Evolutionary conservation across 1,140 invertebrate species (phyloP).

Genomic region (Mycetomoellerius zeteki): DNA sequence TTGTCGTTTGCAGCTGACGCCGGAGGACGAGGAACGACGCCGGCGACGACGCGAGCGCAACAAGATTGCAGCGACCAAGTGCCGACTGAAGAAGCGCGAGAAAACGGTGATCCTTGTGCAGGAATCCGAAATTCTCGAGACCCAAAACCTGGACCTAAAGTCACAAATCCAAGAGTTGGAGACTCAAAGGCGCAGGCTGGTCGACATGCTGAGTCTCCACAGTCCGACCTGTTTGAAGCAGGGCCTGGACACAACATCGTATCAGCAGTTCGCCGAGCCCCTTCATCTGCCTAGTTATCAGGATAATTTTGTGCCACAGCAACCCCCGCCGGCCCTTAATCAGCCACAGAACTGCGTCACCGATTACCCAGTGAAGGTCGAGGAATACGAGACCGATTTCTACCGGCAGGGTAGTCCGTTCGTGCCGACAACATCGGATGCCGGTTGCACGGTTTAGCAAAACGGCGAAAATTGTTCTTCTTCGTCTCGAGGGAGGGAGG

Average conservation of each 20-base stretch:
- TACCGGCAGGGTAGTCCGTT: constrained; percentile 84
- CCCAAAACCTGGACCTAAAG: constrained; percentile 95
- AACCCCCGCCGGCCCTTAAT: constrained; percentile 78
- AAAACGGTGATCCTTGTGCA: constrained; percentile 94
- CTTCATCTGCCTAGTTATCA: constrained; percentile 83
- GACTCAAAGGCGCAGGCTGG: constrained; percentile 90
- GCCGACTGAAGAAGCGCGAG: constrained; percentile 97
- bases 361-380: constrained; percentile 85
- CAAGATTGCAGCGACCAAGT: constrained; percentile 98
- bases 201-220: constrained; percentile 92
- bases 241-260: constrained; percentile 82
- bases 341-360: constrained; percentile 82
- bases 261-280: constrained; percentile 82
- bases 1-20: constrained; percentile 90
- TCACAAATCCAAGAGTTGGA: constrained; percentile 93
- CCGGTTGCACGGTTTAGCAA: constrained; percentile 84
- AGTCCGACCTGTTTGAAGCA: constrained; percentile 90
- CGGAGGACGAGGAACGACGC: constrained; percentile 96
- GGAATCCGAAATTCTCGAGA: constrained; percentile 94
- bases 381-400: constrained; percentile 83
- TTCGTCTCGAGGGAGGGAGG: constrained; percentile 35
- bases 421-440: constrained; percentile 80
- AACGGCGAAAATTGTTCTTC: constrained; percentile 55
- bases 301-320: constrained; percentile 81
- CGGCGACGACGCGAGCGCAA: constrained; percentile 95